Percentiles rank a stretch among this genome's conserved stretches.
These are phyloP conservation scores for Sitodiplosis mosellana DNA, from an alignment of 1,140 invertebrate species.

Conservation along the genomic window DNA sequence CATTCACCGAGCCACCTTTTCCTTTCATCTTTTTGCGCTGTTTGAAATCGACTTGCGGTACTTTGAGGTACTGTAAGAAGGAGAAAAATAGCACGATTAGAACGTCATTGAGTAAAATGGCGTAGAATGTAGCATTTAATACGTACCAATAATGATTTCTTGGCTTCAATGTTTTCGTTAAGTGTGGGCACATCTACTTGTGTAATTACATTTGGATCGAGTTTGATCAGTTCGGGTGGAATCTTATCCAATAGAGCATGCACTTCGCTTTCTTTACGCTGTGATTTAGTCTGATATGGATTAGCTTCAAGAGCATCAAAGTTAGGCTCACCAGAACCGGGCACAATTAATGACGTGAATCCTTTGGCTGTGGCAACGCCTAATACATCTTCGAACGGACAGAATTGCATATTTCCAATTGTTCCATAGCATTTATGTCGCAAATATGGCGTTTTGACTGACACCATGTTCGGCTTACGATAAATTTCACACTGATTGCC, in stretches of 20 bases:
- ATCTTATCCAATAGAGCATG: slow-evolving; percentile 92
- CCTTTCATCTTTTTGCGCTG: slow-evolving; percentile 58
- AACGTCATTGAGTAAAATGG: too few relatives aligned
- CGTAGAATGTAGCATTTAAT: too few relatives aligned
- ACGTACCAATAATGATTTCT: slow-evolving; percentile 48
- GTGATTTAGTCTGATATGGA: slow-evolving; percentile 84
- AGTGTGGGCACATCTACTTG: slow-evolving; percentile 61
- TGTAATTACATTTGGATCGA: slow-evolving; percentile 59
- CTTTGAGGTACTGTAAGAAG: slow-evolving; percentile 55
- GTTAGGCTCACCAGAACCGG: slow-evolving; percentile 87
- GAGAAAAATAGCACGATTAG: too few relatives aligned
- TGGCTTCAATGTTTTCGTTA: slow-evolving; percentile 62
- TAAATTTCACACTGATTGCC: slow-evolving; percentile 71
- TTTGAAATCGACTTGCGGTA: slow-evolving; percentile 55
- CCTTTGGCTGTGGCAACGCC: slow-evolving; percentile 70
- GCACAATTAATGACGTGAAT: slow-evolving; percentile 79
- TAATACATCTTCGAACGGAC: slow-evolving; percentile 95
- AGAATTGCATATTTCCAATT: slow-evolving; percentile 69
- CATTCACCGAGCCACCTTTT: slow-evolving; percentile 53
- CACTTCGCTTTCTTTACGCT: slow-evolving; percentile 89
- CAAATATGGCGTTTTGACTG: slow-evolving; percentile 51
- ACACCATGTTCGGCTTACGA: slow-evolving; percentile 31
- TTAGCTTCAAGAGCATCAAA: slow-evolving; percentile 93
- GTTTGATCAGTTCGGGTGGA: slow-evolving; percentile 77
- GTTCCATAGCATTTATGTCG: slow-evolving; percentile 46